Evolutionary conservation across 2,888 invertebrate genomes (phyloP).

Genomic region (Rhagium mordax): DNA sequence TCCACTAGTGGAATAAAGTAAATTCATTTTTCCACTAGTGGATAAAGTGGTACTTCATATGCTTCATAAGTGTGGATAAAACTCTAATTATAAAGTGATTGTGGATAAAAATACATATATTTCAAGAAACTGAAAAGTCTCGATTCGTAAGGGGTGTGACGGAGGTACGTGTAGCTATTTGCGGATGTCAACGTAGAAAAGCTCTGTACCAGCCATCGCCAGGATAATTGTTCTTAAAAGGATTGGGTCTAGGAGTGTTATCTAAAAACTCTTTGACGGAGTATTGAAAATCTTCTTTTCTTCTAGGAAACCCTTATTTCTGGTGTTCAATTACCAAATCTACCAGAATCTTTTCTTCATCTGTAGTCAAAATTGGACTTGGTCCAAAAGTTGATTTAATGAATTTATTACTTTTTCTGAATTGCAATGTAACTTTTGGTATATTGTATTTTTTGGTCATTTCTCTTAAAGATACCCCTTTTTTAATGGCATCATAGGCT

Average conservation of each 20-base stretch:
- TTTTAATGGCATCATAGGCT: slow-evolving; percentile 34
- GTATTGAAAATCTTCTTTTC: slow-evolving; percentile 41
- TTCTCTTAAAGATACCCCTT: slow-evolving; percentile 27
- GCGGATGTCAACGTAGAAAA: slow-evolving; percentile 36
- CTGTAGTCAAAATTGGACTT: slow-evolving; percentile 18
- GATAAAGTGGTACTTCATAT: no score
- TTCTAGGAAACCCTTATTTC: slow-evolving; percentile 61
- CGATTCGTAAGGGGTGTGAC: no score
- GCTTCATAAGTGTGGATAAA: no score
- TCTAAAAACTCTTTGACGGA: slow-evolving; percentile 42
- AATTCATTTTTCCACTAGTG: no score
- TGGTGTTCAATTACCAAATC: slow-evolving; percentile 58
- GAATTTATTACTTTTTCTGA: slow-evolving; percentile 26
- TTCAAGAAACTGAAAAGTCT: no score
- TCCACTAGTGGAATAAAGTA: no score
- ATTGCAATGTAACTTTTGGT: slow-evolving; percentile 36
- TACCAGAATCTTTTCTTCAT: slow-evolving; percentile 38
- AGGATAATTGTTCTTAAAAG: slow-evolving; percentile 46
- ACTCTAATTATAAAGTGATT: no score
- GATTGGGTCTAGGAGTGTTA: slow-evolving; percentile 34
- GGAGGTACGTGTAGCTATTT: no score
- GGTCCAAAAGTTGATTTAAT: slow-evolving; percentile 30
- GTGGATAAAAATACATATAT: no score
- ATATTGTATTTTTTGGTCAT: slow-evolving; percentile 22
- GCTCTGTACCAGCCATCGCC: slow-evolving; percentile 54